A percentile compares a stretch with the other conserved stretches of the same genome.
phyloP scores from a whole-genome alignment of 2,113 vertebrate species.

The Rhadina sibilatrix region DNA sequence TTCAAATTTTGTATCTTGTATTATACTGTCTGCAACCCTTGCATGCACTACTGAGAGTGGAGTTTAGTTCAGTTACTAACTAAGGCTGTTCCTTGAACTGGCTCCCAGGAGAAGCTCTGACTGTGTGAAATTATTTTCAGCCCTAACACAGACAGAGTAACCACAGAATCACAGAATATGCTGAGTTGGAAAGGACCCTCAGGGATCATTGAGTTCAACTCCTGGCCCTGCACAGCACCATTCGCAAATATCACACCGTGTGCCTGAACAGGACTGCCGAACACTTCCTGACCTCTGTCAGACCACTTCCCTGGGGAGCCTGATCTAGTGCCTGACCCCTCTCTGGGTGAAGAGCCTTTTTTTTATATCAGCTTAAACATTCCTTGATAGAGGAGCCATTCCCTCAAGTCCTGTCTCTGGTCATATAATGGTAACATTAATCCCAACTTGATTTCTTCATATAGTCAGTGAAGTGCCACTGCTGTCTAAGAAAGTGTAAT shows the following conservation, averaged over 20 bases:
- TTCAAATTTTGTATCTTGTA: not conserved
- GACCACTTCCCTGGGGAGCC: not conserved
- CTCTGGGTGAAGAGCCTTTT: not conserved
- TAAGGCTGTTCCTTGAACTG: not conserved
- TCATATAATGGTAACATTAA: not conserved
- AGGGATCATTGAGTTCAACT: not conserved
- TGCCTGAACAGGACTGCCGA: not conserved
- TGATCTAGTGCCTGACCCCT: accelerated
- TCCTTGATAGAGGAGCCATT: not conserved
- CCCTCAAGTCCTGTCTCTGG: not conserved
- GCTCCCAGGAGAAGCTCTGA: not conserved
- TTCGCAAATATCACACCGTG: not conserved
- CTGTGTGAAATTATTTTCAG: not conserved
- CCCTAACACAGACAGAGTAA: not conserved
- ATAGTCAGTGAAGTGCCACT: not conserved
- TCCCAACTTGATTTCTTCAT: not conserved
- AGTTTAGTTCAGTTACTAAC: not conserved
- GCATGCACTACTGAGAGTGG: not conserved
- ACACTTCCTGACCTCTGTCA: not conserved
- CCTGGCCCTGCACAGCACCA: no score
- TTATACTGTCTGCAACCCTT: not conserved
- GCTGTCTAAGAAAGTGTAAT: not conserved
- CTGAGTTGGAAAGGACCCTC: not conserved
- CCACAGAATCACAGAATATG: not conserved
- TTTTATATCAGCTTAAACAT: not conserved